Evolutionary conservation across 2,113 vertebrate species (phyloP).

Genomic region (Anguilla japonica): DNA sequence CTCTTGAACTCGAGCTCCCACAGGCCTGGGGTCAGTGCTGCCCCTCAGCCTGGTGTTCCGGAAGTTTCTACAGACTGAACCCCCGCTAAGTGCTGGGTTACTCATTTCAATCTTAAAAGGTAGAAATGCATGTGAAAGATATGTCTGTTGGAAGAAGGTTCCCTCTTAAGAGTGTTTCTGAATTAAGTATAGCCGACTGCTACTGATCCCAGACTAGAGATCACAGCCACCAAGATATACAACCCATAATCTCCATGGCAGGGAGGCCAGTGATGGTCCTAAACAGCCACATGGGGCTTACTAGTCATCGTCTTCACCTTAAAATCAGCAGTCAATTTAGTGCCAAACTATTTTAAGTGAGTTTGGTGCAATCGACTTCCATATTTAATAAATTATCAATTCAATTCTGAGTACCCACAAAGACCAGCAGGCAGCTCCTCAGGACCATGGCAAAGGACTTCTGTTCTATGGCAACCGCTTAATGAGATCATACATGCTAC

Average conservation of each 20-base stretch:
- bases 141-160: background rate
- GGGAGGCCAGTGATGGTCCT: too few species aligned
- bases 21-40: background rate
- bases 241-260: too few species aligned
- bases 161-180: background rate
- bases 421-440: background rate
- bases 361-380: too few species aligned
- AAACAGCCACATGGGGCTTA: too few species aligned
- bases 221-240: too few species aligned
- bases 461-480: background rate
- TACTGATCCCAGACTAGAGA: too few species aligned
- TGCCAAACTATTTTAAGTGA: too few species aligned
- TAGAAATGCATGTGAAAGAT: background rate
- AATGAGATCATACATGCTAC: background rate
- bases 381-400: too few species aligned
- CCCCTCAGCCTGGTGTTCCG: background rate
- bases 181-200: too few species aligned
- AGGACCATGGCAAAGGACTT: background rate
- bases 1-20: background rate
- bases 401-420: too few species aligned
- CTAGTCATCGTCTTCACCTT: too few species aligned
- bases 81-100: background rate
- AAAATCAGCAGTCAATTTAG: too few species aligned
- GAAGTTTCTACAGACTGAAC: background rate
- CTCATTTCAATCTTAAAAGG: background rate